A percentile compares a stretch with the other conserved stretches of the same genome.
Evolutionary conservation across 2,888 invertebrate genomes (phyloP).

Genomic region (Lasioglossum oenotherae): DNA sequence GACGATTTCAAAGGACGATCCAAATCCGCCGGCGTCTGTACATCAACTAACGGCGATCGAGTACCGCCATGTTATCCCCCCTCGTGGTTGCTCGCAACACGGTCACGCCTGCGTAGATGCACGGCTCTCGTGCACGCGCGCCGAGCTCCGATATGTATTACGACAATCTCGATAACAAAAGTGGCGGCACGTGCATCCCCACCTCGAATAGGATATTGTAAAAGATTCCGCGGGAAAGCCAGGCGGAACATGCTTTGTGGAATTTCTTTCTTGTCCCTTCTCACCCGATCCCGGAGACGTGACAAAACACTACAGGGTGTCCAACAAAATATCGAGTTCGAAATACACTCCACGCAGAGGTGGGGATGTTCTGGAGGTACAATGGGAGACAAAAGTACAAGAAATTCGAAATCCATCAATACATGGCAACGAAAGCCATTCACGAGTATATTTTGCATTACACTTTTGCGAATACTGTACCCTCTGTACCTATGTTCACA

Average conservation of each 20-base stretch:
- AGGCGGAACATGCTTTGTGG: slow-evolving; percentile 44
- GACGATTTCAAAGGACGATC: slow-evolving; percentile 9
- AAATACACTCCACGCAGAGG: too few relatives aligned
- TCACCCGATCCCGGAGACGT: not conserved
- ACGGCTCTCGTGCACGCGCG: slow-evolving; percentile 54
- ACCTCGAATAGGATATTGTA: slow-evolving; percentile 43
- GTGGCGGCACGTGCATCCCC: slow-evolving; percentile 73
- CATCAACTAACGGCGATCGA: slow-evolving; percentile 62
- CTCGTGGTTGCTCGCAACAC: slow-evolving; percentile 46
- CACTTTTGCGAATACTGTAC: too few relatives aligned
- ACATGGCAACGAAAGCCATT: too few relatives aligned
- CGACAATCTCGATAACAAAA: slow-evolving; percentile 74
- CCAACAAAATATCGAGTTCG: too few relatives aligned
- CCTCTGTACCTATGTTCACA: too few relatives aligned
- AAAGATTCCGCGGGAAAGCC: slow-evolving; percentile 67
- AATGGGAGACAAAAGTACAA: too few relatives aligned
- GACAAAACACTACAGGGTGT: too few relatives aligned
- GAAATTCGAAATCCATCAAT: too few relatives aligned
- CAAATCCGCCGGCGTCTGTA: slow-evolving; percentile 50
- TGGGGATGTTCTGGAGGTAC: too few relatives aligned
- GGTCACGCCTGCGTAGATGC: slow-evolving; percentile 60
- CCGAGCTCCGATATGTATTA: slow-evolving; percentile 42
- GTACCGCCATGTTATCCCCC: slow-evolving; percentile 57
- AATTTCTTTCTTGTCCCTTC: slow-evolving; percentile 25
- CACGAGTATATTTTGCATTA: too few relatives aligned